These are phyloP conservation scores for Bugulina stolonifera DNA, from an alignment of 2,888 invertebrate genomes.

Conservation along the genomic window DNA sequence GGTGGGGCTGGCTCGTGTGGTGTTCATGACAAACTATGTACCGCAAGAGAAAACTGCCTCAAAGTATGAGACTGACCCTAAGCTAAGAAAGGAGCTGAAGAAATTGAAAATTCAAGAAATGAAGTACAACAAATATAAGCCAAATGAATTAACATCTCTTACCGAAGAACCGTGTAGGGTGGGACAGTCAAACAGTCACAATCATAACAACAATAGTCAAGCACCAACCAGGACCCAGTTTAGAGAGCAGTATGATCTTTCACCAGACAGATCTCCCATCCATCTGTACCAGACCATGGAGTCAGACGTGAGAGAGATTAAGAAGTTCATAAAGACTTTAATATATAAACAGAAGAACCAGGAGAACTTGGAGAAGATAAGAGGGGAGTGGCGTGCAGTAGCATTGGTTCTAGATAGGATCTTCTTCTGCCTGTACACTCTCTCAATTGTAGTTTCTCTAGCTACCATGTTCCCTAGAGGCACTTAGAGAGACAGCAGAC, in stretches of 20 bases:
- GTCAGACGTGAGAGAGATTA: slow-evolving; percentile 45
- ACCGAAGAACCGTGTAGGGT: neutral
- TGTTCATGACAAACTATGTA: slow-evolving; percentile 18
- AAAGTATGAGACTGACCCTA: neutral
- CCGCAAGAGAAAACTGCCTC: neutral
- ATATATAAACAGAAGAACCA: slow-evolving; percentile 38
- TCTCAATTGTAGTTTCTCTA: slow-evolving; percentile 43
- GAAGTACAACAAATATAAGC: slow-evolving; percentile 21
- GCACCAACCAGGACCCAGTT: neutral
- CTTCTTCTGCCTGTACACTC: slow-evolving; percentile 49
- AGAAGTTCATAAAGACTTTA: slow-evolving; percentile 37
- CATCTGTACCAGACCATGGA: slow-evolving; percentile 34
- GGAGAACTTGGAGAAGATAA: slow-evolving; percentile 40
- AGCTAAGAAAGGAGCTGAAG: neutral
- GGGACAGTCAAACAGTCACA: neutral
- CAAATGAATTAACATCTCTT: neutral
- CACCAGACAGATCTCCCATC: slow-evolving; percentile 30
- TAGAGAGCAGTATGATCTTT: slow-evolving; percentile 16
- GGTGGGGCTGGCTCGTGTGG: neutral
- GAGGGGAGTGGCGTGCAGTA: slow-evolving; percentile 47
- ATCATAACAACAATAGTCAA: neutral
- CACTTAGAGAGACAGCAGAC: neutral
- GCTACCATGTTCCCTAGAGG: slow-evolving; percentile 42
- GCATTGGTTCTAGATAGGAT: slow-evolving; percentile 48
- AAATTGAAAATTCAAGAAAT: slow-evolving; percentile 1